Conservation (phyloP, 1,140 invertebrate genomes). For the Bombus consobrinus region DNA sequence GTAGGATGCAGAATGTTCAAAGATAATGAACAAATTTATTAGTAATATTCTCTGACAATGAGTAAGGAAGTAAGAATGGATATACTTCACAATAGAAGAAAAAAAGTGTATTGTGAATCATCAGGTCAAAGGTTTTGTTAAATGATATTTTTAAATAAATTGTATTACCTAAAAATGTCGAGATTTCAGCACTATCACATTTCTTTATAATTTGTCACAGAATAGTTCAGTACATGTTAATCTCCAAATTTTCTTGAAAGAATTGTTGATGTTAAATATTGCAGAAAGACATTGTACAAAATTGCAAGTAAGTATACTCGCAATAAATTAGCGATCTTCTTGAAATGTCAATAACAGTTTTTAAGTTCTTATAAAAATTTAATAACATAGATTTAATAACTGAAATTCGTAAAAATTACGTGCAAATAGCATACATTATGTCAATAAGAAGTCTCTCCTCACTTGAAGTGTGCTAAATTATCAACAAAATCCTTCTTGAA, state of each 20-base stretch:
- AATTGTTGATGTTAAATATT: slow-evolving; percentile 42
- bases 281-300: background rate
- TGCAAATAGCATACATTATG: slow-evolving; percentile 36
- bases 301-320: background rate
- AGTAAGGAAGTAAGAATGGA: slow-evolving; percentile 6
- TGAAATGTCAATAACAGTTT: background rate
- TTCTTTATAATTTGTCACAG: slow-evolving; percentile 9
- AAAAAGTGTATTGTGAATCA: slow-evolving; percentile 30
- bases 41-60: background rate
- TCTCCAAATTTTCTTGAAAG: slow-evolving; percentile 19
- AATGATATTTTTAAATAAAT: background rate
- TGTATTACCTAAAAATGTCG: slow-evolving; percentile 31
- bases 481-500: slow-evolving; percentile 3
- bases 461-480: slow-evolving; percentile 21
- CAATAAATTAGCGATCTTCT: background rate
- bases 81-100: slow-evolving; percentile 26
- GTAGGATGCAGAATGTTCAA: background rate
- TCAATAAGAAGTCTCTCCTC: background rate
- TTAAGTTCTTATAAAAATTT: background rate
- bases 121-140: slow-evolving; percentile 16
- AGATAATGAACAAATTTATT: background rate
- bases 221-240: background rate
- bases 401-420: slow-evolving; percentile 18
- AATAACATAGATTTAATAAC: slow-evolving; percentile 17
- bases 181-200: slow-evolving; percentile 21